Percentiles rank a stretch among this genome's conserved stretches.
phyloP scores from a whole-genome alignment of 2,888 invertebrate genomes.

The Chaitophorus viminalis region DNA sequence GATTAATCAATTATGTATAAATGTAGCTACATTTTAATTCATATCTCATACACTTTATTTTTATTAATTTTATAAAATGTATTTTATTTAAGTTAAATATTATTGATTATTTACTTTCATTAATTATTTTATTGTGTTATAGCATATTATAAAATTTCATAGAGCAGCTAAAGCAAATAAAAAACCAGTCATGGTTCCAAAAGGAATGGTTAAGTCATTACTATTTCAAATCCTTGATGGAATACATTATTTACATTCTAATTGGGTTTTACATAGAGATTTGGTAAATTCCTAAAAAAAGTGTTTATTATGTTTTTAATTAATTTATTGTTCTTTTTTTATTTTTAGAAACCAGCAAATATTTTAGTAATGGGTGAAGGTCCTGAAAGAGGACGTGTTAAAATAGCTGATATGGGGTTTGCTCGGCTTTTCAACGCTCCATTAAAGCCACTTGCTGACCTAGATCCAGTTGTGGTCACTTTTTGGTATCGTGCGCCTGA shows the following conservation, averaged over 20 bases:
- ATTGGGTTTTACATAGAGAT: conserved; percentile 98
- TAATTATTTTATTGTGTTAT: conserved; percentile 62
- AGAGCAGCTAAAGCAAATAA: conserved; percentile 97
- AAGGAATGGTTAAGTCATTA: conserved; percentile 96
- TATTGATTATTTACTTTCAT: conserved; percentile 26
- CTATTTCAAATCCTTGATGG: conserved; percentile 98
- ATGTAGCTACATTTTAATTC: too few relatives aligned
- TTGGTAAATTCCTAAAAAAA: conserved; percentile 72
- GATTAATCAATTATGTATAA: too few relatives aligned
- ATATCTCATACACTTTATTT: background rate
- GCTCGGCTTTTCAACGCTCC: conserved; percentile 97
- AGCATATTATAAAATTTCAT: conserved; percentile 98
- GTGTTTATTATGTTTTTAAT: conserved; percentile 10
- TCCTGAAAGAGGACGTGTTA: conserved; percentile 93
- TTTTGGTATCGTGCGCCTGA: conserved; percentile 99
- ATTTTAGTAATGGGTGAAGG: conserved; percentile 99
- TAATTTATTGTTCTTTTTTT: conserved; percentile 48
- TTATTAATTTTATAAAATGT: background rate
- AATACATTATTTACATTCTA: conserved; percentile 97
- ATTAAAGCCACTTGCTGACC: conserved; percentile 94
- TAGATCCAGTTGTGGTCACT: conserved; percentile 99
- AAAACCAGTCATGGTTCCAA: conserved; percentile 95
- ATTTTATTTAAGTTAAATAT: conserved; percentile 42
- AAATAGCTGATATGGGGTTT: conserved; percentile 99
- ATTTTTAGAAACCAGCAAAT: conserved; percentile 91